Evolutionary conservation across 2,888 invertebrate species (phyloP), one percentile per base, ranked within the genome.

Genomic region (Parnassius orleans): DNA sequence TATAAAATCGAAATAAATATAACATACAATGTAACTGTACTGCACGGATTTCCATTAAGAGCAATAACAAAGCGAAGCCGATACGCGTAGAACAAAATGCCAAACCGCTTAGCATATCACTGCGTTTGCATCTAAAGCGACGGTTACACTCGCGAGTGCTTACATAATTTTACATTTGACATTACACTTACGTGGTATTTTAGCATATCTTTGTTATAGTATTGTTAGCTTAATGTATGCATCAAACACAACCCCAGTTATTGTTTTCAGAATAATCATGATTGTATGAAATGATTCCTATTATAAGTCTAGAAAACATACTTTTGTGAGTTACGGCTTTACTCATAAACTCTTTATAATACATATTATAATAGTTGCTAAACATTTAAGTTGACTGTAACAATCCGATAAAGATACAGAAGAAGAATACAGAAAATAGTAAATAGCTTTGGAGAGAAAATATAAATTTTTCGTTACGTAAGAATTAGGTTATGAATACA

Each of bases 21-120:
- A 68, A 67, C 67, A 70, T 66, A 69, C 68, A 77, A 67, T 65
- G 68, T 80, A 81, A 84, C 79, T 76, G 80, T 78, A 77, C 73
- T 73, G 71, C 72, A 69, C 68, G 71, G 74, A 76, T 79, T 83
- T 81, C 83, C 74, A 84, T 84, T 84, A 82, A 70, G 76, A 69
- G 71, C 75, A 75, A 74, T 78, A 80, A 80, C 78, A 78, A 79
- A 78, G 78, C 70, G 58, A 60, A 57, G 65, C 71, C 74, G 74
- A 76, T 76, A 75, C 75, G 76, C 68, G 67, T 66, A 60, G 74
- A 76, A 75, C 77, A 71, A 86, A 88, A 88, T 84, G 82, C 81
- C 84, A 86, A 72, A 77, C 72, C 78, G 83, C 81, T 83, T 82
- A 83, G 79, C 83, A 83, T 87, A 87, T 89, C 87, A 77, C 72